phyloP scores from a whole-genome alignment of 2,888 invertebrate genomes.

The Criorhina ranunculi region DNA sequence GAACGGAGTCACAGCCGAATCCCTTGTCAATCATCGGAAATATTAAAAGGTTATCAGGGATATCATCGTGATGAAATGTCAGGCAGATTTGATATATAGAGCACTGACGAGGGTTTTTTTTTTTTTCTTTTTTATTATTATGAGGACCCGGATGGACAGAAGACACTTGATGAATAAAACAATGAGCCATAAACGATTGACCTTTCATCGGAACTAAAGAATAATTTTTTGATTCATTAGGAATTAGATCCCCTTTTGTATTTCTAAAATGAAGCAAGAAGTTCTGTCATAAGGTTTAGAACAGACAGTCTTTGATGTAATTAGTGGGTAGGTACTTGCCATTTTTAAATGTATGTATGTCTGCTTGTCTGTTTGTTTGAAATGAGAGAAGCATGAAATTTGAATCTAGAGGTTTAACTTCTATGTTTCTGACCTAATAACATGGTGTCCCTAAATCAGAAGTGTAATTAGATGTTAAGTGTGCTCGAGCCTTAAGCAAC shows the following conservation, averaged over 20 bases:
- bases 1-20: neutral
- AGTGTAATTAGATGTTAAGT: too few relatives aligned
- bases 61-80: constrained; percentile 6
- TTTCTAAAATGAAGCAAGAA: neutral
- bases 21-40: constrained; percentile 9
- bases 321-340: too few relatives aligned
- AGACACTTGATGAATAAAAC: constrained; percentile 24
- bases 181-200: constrained; percentile 31
- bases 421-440: too few relatives aligned
- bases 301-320: too few relatives aligned
- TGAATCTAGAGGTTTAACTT: too few relatives aligned
- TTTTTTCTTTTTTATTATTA: too few relatives aligned
- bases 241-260: neutral
- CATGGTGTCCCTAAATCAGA: too few relatives aligned
- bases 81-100: neutral
- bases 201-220: constrained; percentile 15
- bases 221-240: constrained; percentile 20
- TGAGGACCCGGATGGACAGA: constrained; percentile 3
- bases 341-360: too few relatives aligned
- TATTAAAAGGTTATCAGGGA: constrained; percentile 9
- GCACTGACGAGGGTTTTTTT: constrained; percentile 7
- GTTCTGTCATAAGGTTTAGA: neutral
- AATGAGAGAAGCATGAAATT: too few relatives aligned
- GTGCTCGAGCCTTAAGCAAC: too few relatives aligned
- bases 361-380: too few relatives aligned